Evolutionary conservation across 2,113 vertebrate species (phyloP).

Genomic region (Cottus gobio): DNA sequence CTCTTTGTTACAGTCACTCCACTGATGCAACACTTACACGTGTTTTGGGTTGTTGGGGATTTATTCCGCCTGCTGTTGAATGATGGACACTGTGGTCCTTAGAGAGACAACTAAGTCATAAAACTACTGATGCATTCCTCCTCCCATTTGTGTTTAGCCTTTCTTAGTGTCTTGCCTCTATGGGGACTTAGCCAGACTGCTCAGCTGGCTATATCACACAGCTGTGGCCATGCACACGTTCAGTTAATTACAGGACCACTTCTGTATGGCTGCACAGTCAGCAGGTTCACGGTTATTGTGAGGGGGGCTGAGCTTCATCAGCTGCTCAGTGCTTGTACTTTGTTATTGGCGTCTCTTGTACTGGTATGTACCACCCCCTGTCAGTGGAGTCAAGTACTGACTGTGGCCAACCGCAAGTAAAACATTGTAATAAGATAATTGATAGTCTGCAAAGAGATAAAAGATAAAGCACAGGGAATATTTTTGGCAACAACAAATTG

Average conservation of each 20-base stretch:
- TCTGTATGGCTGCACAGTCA: conserved; percentile 63
- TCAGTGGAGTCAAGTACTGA: conserved; percentile 34
- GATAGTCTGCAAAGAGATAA: background rate
- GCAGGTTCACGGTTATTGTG: conserved; percentile 59
- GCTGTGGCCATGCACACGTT: conserved; percentile 60
- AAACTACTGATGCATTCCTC: conserved; percentile 61
- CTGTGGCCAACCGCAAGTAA: background rate
- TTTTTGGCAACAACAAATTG: conserved; percentile 1
- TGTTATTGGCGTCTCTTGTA: conserved; percentile 27
- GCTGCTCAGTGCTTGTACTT: conserved; percentile 26
- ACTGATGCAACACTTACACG: conserved; percentile 13
- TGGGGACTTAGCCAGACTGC: conserved; percentile 46
- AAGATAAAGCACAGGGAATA: background rate
- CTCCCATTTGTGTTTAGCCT: conserved; percentile 44
- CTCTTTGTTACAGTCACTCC: conserved; percentile 24
- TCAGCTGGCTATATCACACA: conserved; percentile 60
- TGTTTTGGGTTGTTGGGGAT: conserved; percentile 22
- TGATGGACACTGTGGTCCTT: background rate
- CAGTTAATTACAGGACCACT: conserved; percentile 71
- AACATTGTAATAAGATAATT: conserved; percentile 18
- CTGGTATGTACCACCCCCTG: conserved; percentile 36
- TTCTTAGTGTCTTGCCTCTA: conserved; percentile 39
- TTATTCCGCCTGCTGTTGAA: conserved; percentile 9
- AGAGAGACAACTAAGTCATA: conserved; percentile 24
- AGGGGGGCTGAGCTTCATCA: conserved; percentile 46